Base-by-base conservation (phyloP, 2,888 invertebrate species). In the Latrodectus elegans region DNA sequence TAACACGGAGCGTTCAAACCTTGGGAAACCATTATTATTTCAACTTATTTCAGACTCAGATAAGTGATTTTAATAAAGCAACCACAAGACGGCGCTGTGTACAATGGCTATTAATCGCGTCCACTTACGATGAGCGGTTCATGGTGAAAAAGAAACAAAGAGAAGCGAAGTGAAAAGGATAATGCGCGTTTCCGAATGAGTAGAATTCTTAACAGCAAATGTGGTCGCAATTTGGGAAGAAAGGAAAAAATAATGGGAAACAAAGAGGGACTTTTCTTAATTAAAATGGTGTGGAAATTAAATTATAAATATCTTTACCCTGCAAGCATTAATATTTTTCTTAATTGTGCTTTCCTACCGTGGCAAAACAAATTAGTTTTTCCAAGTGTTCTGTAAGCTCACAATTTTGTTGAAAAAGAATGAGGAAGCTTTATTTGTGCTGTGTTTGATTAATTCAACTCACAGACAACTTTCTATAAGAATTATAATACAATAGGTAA, bases 271-370 rank as follows among this genome's bases (percentile, higher is more conserved):
- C 77, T 60, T 65, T 53, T 70, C 55, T 79, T 79, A 79, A 81
- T 81, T 81, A 73, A 74, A 74, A 55, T 72, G 52, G 53, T 26
- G 74, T 49, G 81, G 51, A 73, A 81, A 81, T 81, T 81, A 74
- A 81, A 81, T 73, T 81, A 73, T 17, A 74, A 81, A 73, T 81
- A 81, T 81, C 38, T 26, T 17, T 72, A 26, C 8, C n/a, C 10
- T 26, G 53, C 14, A 76, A 65, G 22, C 65, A 55, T 55, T 55
- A 74, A 12, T 53, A 22, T 26, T 49, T 38, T 64, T 49, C 76
- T 64, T 14, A 60, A 76, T 49, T 51, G 12, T 22, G 65, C 38
- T 38, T 74, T 74, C 53, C 26, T 55, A 74, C 55, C 15, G 55
- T 22, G n/a, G n/a, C 17, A 14, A 38, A 74, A 26, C 53, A 53